phyloP scores from a whole-genome alignment of 1,140 invertebrate genomes.

The Neotoxoptera formosana region DNA sequence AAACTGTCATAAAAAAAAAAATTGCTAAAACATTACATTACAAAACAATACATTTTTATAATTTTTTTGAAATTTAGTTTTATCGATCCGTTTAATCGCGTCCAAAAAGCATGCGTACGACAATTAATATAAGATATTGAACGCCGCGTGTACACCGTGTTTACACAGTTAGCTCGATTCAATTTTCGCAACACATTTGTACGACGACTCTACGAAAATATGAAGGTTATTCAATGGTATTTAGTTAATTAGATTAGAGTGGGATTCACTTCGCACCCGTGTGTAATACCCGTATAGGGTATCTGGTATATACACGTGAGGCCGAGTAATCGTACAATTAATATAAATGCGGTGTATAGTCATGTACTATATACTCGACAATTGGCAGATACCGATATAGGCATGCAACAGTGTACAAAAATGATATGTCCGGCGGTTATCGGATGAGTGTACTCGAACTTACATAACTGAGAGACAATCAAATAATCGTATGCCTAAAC shows the following conservation, averaged over 20 bases:
- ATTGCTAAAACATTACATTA: no score
- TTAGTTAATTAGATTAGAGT: background rate
- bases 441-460: background rate
- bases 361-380: background rate
- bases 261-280: background rate
- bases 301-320: background rate
- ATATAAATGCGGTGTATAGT: no score
- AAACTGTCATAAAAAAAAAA: background rate
- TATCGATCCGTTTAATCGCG: background rate
- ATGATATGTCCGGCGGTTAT: background rate
- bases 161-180: background rate
- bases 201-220: background rate
- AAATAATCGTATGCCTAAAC: background rate
- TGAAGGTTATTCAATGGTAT: background rate
- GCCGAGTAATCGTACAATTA: no score
- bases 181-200: background rate
- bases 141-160: background rate
- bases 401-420: background rate
- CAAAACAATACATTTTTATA: background rate
- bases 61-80: background rate
- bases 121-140: background rate
- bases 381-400: background rate
- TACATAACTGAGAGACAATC: background rate
- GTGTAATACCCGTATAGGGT: background rate
- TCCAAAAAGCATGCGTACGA: no score